Conservation (phyloP, 1,140 invertebrate species). For the Hestina assimilis region DNA sequence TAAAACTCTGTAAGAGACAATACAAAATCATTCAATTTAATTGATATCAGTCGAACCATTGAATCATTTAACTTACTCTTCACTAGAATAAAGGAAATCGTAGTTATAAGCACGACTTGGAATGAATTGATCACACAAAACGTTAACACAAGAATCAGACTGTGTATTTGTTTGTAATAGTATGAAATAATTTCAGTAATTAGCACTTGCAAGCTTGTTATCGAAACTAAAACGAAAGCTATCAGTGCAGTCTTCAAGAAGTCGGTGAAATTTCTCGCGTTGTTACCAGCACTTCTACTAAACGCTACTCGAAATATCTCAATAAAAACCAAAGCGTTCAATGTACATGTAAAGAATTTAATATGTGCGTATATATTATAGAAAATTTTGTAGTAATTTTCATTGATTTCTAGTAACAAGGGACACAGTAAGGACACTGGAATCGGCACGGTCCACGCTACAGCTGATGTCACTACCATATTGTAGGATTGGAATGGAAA, state of each 20-base stretch:
- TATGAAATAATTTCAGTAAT: slow-evolving; percentile 41
- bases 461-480: slow-evolving; percentile 17
- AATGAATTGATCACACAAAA: slow-evolving; percentile 48
- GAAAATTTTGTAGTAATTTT: slow-evolving; percentile 26
- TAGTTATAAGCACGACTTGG: slow-evolving; percentile 35
- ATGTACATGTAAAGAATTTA: slow-evolving; percentile 35
- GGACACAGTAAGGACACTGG: slow-evolving; percentile 36
- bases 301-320: slow-evolving; percentile 39
- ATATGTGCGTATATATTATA: slow-evolving; percentile 34
- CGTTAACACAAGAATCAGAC: slow-evolving; percentile 12
- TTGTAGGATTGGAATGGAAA: slow-evolving; percentile 32
- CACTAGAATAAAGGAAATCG: slow-evolving; percentile 37
- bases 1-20: neutral
- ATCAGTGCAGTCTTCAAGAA: slow-evolving; percentile 40
- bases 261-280: slow-evolving; percentile 26
- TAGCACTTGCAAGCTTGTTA: slow-evolving; percentile 45
- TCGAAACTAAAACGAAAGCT: slow-evolving; percentile 40
- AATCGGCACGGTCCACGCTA: slow-evolving; percentile 31
- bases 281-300: slow-evolving; percentile 17
- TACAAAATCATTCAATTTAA: slow-evolving; percentile 6
- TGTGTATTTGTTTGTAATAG: slow-evolving; percentile 27
- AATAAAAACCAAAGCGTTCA: slow-evolving; percentile 41
- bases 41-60: slow-evolving; percentile 8
- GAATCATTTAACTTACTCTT: slow-evolving; percentile 28
- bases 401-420: slow-evolving; percentile 19